Evolutionary conservation across 2,797 vertebrate species (phyloP), one percentile per base, ranked within the genome.

Genomic region (Megaceryle alcyon): DNA sequence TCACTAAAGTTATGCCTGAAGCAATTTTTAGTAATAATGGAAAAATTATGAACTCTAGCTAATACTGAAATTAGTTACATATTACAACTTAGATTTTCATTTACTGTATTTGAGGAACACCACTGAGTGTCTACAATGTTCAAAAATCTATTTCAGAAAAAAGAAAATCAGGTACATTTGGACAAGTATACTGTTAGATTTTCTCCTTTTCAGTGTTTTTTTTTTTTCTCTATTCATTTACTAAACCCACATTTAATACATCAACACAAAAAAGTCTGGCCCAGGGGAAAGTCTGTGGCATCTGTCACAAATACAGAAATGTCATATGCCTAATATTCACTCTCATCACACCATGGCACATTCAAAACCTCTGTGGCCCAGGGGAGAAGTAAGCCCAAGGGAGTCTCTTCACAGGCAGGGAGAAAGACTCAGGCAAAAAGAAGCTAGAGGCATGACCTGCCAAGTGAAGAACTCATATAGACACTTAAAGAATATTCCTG

Each of bases 231-330:
- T 75, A 19, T 76, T 91, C 13, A 57, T 70, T 90, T 84, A 56
- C 56, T 49, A 90, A 91, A 48, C 7, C 22, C 48, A 64, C 19
- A 31, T 70, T 77, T 88, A 79, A 78, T 37, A 51, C 7, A 95
- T n/a, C 33, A 72, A 31, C 59, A 90, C 51, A 73, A 41, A 88
- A 79, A 72, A 5, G 37, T 51, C 41, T n/a, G 22, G 51, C 59
- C 70, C 66, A 88, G 43, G 56, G 51, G 71, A 82, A 88, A 88
- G 37, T 22, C 26, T 44, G 39, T 68, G 44, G 33, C 53, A 70
- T 91, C 70, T 84, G 77, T 82, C 85, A 91, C 48, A 92, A 86
- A 61, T 12, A 79, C 31, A 91, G 44, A 94, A 82, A 76, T 46
- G 41, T 84, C 91, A 84, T 14, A 84, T 8, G 20, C 9, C 33